phyloP scores from a whole-genome alignment of 2,113 vertebrate genomes.

The Meriones unguiculatus region DNA sequence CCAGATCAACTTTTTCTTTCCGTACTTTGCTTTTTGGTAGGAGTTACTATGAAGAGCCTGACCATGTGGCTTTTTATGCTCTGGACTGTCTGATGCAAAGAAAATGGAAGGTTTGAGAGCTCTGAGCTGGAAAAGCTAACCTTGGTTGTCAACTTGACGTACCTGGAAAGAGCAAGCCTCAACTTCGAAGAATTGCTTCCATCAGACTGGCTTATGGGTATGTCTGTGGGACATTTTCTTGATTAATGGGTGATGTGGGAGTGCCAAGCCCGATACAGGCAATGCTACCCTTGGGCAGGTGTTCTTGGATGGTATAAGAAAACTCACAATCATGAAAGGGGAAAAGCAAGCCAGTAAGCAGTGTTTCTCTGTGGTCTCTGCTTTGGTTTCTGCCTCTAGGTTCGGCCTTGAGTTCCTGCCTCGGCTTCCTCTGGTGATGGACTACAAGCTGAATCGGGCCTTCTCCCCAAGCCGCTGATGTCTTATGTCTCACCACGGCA shows the following conservation, averaged over 20 bases:
- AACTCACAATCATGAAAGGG: too few species aligned
- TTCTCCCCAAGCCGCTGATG: not conserved
- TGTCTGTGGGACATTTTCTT: not conserved
- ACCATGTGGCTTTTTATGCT: not conserved
- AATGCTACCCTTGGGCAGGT: not conserved
- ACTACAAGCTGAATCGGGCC: not conserved
- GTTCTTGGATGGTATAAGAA: not conserved
- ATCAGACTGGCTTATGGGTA: not conserved
- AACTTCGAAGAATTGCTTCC: not conserved
- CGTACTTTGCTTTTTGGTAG: not conserved
- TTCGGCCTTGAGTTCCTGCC: not conserved
- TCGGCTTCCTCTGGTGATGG: not conserved
- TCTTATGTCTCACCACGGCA: not conserved
- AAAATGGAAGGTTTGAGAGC: not conserved
- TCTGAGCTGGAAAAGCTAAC: not conserved
- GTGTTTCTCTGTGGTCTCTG: not conserved
- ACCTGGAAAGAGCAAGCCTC: not conserved
- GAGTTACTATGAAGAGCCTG: too few species aligned
- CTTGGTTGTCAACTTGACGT: not conserved
- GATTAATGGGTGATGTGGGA: not conserved
- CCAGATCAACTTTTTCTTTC: not conserved
- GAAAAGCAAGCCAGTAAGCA: not conserved
- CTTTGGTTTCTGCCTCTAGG: not conserved
- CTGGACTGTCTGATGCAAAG: not conserved
- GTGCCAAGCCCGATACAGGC: not conserved